Base-by-base conservation (phyloP, 2,888 invertebrate genomes). In the Salticus scenicus region DNA sequence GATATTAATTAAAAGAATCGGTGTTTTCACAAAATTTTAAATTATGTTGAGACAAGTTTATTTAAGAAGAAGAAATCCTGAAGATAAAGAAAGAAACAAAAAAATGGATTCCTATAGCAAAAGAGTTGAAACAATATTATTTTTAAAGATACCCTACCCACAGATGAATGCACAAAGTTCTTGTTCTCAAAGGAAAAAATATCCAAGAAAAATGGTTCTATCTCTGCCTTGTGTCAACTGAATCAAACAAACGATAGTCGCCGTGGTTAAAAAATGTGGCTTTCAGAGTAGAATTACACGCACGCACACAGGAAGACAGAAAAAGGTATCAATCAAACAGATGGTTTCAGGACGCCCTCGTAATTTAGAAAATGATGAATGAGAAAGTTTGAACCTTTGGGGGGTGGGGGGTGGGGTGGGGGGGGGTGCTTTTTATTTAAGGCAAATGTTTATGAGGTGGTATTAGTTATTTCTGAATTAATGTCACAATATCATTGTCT, bases 351-450 rank as follows among this genome's bases (percentile, higher is more conserved):
- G 82, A 76, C 75, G 57, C 27, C 42, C 57, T 70, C 64, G 69
- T 76, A 75, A 82, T 75, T 75, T 75, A 70, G 63, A 64, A 82
- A 82, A 82, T 82, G 82, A 82, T 82, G 75, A 82, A 82, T 70
- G 82, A 72, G 42, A 66, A 69, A 47, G 8, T 57, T 27, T 37
- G 14, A 31, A 20, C 57, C 74, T 70, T 75, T 64, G 75, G 75
- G 63, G 67, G n/a, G n/a, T n/a, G n/a, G n/a, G n/a, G n/a, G n/a
- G n/a, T n/a, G n/a, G n/a, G n/a, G n/a, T n/a, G n/a, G n/a, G 42
- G 47, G 57, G 47, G 27, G 24, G n/a, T 12, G 73, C 73, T 63
- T 80, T 80, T 67, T 67, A 66, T n/a, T n/a, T n/a, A n/a, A n/a
- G n/a, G n/a, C n/a, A n/a, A n/a, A n/a, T n/a, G 69, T 72, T 67